A percentile compares a stretch with the other conserved stretches of the same genome.
phyloP scores from a whole-genome alignment of 2,113 vertebrate genomes.

The Rhabdornis inornatus region DNA sequence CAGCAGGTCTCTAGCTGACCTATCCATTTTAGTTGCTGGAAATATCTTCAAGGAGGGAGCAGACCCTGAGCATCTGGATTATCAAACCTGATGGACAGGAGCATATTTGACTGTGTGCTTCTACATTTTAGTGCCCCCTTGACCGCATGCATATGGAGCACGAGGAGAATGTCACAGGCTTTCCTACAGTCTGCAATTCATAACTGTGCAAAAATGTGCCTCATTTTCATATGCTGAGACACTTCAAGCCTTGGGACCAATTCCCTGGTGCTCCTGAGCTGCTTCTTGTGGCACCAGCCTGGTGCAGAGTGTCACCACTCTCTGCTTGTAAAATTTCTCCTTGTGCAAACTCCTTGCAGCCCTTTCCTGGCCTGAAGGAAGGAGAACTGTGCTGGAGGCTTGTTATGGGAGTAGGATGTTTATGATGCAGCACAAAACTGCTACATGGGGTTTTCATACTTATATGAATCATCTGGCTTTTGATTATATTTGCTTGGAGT shows the following conservation, averaged over 20 bases:
- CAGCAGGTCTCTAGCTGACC: background rate
- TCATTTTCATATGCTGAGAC: background rate
- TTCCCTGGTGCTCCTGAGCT: background rate
- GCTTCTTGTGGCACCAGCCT: background rate
- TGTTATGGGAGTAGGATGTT: background rate
- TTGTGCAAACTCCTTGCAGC: fast-evolving
- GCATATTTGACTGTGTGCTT: background rate
- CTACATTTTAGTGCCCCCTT: background rate
- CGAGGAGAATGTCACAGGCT: background rate
- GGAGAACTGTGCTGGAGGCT: fast-evolving
- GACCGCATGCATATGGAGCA: background rate
- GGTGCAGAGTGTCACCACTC: background rate
- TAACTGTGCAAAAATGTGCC: background rate
- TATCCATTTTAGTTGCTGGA: background rate
- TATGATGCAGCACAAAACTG: background rate
- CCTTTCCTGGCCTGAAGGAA: background rate
- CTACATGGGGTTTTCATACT: background rate
- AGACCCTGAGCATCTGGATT: background rate
- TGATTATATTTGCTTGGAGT: background rate
- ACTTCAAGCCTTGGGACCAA: background rate
- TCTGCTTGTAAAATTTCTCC: background rate
- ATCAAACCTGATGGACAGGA: background rate
- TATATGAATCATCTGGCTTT: background rate
- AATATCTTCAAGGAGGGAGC: background rate
- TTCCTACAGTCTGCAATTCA: background rate